A percentile compares a stretch with the other conserved stretches of the same genome.
phyloP scores from a whole-genome alignment of 2,113 vertebrate genomes.

The Euleptes europaea region DNA sequence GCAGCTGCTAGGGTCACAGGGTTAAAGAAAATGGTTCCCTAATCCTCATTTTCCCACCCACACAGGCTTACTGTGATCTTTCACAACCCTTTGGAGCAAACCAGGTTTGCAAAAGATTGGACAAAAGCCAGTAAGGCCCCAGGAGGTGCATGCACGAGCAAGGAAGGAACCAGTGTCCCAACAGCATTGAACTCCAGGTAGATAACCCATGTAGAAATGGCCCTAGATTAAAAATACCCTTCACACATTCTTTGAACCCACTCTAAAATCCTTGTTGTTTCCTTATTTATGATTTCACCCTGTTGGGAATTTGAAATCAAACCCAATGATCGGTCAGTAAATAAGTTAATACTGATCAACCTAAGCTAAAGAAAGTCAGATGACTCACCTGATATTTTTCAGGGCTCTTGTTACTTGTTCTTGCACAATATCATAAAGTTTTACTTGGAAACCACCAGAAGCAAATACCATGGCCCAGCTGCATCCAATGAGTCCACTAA shows the following conservation, averaged over 20 bases:
- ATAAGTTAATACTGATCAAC: not conserved
- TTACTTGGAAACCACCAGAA: conserved; percentile 88
- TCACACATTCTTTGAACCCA: not conserved
- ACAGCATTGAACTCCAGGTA: no score
- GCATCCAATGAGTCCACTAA: conserved; percentile 91
- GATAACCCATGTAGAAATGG: no score
- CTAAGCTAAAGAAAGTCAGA: not conserved
- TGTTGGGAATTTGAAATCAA: not conserved
- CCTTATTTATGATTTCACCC: not conserved
- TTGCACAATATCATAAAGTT: conserved; percentile 87
- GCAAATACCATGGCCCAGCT: conserved; percentile 96
- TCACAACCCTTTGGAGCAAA: no score
- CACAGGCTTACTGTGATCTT: no score
- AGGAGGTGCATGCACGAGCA: no score
- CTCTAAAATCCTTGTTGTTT: not conserved
- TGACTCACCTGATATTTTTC: conserved; percentile 83
- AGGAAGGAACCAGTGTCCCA: no score
- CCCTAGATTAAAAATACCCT: no score
- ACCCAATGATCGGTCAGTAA: not conserved
- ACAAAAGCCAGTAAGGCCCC: no score
- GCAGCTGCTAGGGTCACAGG: no score
- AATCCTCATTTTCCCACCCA: no score
- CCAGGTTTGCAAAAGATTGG: no score
- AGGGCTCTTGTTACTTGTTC: conserved; percentile 82
- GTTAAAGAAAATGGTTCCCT: no score